Percentiles rank a stretch among this genome's conserved stretches.
Evolutionary conservation across 2,797 vertebrate species (phyloP).

Genomic region (Limosa lapponica): DNA sequence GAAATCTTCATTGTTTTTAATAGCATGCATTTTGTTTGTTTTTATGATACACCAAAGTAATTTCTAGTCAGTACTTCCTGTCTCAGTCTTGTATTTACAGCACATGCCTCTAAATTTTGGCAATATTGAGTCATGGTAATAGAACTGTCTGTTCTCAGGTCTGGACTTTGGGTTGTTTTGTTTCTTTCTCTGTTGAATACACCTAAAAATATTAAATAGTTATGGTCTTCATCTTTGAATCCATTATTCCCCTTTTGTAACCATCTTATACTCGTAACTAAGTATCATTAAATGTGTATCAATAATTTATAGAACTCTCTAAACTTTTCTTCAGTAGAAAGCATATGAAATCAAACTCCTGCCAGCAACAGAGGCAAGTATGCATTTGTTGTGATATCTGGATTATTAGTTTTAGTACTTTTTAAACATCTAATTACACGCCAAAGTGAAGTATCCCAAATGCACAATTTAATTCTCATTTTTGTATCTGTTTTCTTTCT

Average conservation of each 20-base stretch:
- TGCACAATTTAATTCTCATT: not conserved
- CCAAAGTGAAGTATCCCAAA: not conserved
- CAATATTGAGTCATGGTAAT: not conserved
- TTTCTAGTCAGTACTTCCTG: not conserved
- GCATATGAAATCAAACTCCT: not conserved
- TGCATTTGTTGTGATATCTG: not conserved
- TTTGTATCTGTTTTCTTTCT: not conserved
- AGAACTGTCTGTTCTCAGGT: not conserved
- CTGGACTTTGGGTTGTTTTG: not conserved
- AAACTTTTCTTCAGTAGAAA: not conserved
- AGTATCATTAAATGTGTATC: not conserved
- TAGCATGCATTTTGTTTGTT: not conserved
- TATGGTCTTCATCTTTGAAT: not conserved
- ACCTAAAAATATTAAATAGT: not conserved
- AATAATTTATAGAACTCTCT: not conserved
- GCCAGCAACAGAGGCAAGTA: not conserved
- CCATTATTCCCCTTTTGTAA: not conserved
- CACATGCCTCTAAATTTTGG: not conserved
- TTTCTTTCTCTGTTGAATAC: not conserved
- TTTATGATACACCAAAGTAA: not conserved
- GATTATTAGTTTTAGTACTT: not conserved
- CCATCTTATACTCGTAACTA: not conserved
- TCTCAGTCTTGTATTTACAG: not conserved
- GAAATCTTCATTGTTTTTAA: not conserved
- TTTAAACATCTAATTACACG: not conserved